A percentile compares a stretch with the other conserved stretches of the same genome.
These are phyloP conservation scores for Eutolmus rufibarbis DNA, from an alignment of 2,888 invertebrate genomes.

Conservation along the genomic window DNA sequence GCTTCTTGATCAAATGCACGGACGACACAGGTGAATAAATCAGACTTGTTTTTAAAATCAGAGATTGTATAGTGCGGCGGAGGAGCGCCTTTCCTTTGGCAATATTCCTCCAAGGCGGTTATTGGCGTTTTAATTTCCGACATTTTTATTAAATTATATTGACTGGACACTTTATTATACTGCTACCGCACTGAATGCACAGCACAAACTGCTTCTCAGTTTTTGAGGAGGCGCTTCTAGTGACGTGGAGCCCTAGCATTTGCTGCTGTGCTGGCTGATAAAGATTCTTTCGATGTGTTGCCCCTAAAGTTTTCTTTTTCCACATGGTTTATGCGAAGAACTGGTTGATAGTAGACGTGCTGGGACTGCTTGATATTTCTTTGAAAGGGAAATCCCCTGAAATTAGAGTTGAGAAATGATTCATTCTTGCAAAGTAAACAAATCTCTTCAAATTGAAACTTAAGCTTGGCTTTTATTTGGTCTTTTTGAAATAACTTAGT, in stretches of 20 bases:
- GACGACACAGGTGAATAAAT: background rate
- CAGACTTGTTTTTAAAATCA: background rate
- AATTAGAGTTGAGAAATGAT: background rate
- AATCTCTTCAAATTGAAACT: no score
- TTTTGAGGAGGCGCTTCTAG: background rate
- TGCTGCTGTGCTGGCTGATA: background rate
- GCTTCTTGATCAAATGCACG: conserved; percentile 44
- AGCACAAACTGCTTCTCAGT: background rate
- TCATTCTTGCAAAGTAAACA: no score
- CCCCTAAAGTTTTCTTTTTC: conserved; percentile 48
- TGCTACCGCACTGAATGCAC: conserved; percentile 57
- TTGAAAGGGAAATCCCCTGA: background rate
- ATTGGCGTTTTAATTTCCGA: background rate
- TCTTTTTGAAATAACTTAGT: no score
- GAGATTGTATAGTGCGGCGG: background rate
- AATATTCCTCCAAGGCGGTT: background rate
- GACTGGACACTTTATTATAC: conserved; percentile 52
- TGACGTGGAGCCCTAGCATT: background rate
- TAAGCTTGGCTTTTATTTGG: no score
- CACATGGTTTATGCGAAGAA: conserved; percentile 47
- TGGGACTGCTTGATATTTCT: background rate
- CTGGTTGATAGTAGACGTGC: background rate
- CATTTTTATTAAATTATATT: background rate
- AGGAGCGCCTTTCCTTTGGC: background rate
- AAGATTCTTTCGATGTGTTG: background rate